Evolutionary conservation across 2,113 vertebrate species (phyloP).

Genomic region (Epinephelus cyanopodus): DNA sequence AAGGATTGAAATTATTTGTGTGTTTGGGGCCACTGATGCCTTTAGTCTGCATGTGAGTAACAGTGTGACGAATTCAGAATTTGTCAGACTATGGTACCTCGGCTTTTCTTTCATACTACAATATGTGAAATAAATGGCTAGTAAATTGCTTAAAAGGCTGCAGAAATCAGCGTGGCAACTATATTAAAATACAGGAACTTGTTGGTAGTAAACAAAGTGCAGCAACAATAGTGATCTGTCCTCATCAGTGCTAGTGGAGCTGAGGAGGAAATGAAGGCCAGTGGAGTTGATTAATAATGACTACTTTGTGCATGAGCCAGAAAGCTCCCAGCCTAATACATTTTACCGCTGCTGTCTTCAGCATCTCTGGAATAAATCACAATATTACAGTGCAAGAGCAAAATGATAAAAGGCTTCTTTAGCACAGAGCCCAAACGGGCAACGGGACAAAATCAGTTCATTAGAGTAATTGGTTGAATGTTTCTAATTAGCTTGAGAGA

Average conservation of each 20-base stretch:
- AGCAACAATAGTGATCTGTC: background rate
- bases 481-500: conserved; percentile 69
- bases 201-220: conserved; percentile 15
- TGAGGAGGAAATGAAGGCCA: conserved; percentile 53
- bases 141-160: background rate
- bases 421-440: conserved; percentile 35
- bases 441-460: conserved; percentile 62
- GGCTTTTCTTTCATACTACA: background rate
- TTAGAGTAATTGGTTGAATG: conserved; percentile 75
- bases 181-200: background rate
- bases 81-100: background rate
- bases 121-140: background rate
- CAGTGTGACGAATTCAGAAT: conserved; percentile 21
- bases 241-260: conserved; percentile 39
- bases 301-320: conserved; percentile 69
- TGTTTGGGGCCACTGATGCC: background rate
- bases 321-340: conserved; percentile 74
- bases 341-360: conserved; percentile 64
- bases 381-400: conserved; percentile 49
- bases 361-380: conserved; percentile 76
- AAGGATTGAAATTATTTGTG: conserved; percentile 1
- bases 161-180: fast-evolving
- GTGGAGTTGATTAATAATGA: conserved; percentile 71
- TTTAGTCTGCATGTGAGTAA: conserved; percentile 10
- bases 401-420: conserved; percentile 60